A percentile compares a stretch with the other conserved stretches of the same genome.
phyloP scores from a whole-genome alignment of 2,113 vertebrate species.

The Albula glossodonta region DNA sequence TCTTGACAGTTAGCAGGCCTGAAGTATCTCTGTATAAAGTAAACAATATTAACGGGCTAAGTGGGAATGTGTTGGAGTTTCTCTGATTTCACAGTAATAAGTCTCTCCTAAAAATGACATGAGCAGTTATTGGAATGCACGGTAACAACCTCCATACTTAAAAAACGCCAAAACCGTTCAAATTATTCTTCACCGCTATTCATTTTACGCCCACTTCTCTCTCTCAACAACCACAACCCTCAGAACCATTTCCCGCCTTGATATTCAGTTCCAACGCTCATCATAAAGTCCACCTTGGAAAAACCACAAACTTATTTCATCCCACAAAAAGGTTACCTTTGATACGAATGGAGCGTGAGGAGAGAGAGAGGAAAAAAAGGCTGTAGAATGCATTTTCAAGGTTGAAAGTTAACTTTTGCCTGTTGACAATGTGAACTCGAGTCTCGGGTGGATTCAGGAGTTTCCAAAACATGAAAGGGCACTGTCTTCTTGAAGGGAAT shows the following conservation, averaged over 20 bases:
- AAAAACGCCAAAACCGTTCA: no score
- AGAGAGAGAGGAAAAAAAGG: background rate
- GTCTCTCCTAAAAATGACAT: no score
- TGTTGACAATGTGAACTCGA: constrained; percentile 1
- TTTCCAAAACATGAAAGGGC: background rate
- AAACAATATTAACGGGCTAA: no score
- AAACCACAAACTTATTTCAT: background rate
- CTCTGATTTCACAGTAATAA: no score
- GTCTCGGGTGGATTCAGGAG: background rate
- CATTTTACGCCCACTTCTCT: background rate
- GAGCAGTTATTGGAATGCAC: no score
- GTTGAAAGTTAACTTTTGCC: constrained; percentile 1
- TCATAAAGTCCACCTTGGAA: background rate
- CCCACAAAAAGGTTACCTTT: background rate
- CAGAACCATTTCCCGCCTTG: background rate
- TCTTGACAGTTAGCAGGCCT: no score
- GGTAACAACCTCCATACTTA: no score
- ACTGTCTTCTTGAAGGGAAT: background rate
- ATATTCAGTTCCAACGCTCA: background rate
- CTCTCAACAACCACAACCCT: background rate
- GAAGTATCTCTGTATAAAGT: no score
- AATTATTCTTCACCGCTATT: background rate
- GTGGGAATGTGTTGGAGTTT: no score
- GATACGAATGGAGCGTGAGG: background rate
- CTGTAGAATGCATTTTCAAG: background rate